A percentile compares a stretch with the other conserved stretches of the same genome.
Evolutionary conservation across 1,140 invertebrate genomes (phyloP).

Genomic region (Zophobas atratus): DNA sequence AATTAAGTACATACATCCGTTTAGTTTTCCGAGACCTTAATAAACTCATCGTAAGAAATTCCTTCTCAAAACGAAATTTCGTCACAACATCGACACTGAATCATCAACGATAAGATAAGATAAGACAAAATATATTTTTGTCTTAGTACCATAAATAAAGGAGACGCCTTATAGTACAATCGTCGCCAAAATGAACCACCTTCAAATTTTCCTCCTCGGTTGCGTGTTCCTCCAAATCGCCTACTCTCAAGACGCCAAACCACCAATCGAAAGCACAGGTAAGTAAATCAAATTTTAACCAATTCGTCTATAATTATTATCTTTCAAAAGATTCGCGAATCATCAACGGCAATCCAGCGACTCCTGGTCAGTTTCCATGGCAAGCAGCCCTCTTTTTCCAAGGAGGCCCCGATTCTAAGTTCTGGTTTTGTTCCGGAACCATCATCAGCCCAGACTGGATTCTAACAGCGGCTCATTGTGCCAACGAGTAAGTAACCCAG

Average conservation of each 20-base stretch:
- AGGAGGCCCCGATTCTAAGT: background rate
- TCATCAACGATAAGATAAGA: too few species aligned
- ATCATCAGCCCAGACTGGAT: background rate
- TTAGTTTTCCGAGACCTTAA: too few species aligned
- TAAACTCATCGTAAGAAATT: too few species aligned
- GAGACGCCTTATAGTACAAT: too few species aligned
- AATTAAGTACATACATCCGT: too few species aligned
- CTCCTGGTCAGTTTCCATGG: slow-evolving; percentile 13
- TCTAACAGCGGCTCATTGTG: slow-evolving; percentile 4
- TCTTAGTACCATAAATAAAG: too few species aligned
- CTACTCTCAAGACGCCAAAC: background rate
- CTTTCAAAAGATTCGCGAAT: background rate
- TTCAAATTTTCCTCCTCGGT: too few species aligned
- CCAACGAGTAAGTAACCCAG: background rate
- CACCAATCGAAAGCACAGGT: background rate
- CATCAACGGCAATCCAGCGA: background rate
- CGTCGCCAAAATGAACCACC: too few species aligned
- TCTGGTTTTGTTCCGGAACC: slow-evolving; percentile 7
- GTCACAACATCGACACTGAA: too few species aligned
- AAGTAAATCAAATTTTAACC: background rate
- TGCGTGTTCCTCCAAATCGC: too few species aligned
- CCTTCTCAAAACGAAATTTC: too few species aligned
- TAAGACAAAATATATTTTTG: too few species aligned
- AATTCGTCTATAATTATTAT: background rate
- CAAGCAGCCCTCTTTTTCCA: slow-evolving; percentile 13